Evolutionary conservation across 2,888 invertebrate genomes (phyloP).

Genomic region (Sinhomidia bicolor): DNA sequence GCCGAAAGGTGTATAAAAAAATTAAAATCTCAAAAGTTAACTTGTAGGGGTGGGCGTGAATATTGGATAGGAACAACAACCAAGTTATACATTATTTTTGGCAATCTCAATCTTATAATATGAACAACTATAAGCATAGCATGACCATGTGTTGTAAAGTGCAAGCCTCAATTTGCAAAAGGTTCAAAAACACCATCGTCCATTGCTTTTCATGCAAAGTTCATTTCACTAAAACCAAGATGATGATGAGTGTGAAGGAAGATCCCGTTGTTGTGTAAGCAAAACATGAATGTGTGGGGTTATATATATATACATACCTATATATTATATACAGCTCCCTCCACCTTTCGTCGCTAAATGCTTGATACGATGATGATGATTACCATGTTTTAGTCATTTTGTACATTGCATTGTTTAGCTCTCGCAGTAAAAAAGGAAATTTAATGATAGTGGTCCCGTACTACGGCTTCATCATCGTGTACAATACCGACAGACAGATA

Average conservation of each 20-base stretch:
- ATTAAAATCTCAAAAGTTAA: no score
- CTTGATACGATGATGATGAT: not conserved
- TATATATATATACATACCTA: no score
- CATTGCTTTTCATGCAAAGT: not conserved
- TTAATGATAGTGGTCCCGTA: conserved; percentile 56
- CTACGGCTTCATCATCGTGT: conserved; percentile 40
- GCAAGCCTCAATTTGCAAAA: no score
- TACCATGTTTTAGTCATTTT: not conserved
- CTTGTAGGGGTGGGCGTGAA: no score
- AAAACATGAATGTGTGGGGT: not conserved
- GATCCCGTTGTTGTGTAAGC: conserved; percentile 69
- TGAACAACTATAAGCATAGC: no score
- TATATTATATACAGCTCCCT: not conserved
- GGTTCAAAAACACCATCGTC: conserved; percentile 43
- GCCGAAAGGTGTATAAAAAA: not conserved
- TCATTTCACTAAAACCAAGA: conserved; percentile 42
- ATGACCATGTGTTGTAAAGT: no score
- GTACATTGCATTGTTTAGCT: not conserved
- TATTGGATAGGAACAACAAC: no score
- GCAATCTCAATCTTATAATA: no score
- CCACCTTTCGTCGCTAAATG: conserved; percentile 13
- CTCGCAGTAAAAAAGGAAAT: conserved; percentile 52
- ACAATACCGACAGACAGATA: conserved; percentile 10
- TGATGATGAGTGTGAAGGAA: conserved; percentile 6
- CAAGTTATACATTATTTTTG: no score